These are phyloP conservation scores for Hymenochirus boettgeri DNA, from an alignment of 2,113 vertebrate species.

Conservation along the genomic window DNA sequence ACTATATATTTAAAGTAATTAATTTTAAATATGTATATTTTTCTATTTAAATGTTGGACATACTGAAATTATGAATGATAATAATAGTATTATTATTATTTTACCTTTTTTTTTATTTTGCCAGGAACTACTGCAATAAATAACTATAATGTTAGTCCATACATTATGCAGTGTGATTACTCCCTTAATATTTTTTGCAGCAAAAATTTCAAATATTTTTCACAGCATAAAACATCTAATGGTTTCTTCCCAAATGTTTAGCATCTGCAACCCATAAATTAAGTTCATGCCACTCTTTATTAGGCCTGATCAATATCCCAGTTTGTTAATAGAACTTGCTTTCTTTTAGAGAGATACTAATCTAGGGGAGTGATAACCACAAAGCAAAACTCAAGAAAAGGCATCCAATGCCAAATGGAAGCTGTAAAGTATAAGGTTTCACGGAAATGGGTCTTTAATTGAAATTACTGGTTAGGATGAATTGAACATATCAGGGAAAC, in stretches of 20 bases:
- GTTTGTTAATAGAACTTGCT: conserved; percentile 72
- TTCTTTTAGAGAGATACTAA: conserved; percentile 58
- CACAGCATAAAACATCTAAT: conserved; percentile 61
- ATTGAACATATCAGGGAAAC: conserved; percentile 48
- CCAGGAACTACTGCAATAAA: no score
- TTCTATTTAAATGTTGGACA: no score
- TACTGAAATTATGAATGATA: no score
- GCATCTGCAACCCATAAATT: conserved; percentile 64
- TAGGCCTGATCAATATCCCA: conserved; percentile 77
- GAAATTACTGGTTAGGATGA: conserved; percentile 59
- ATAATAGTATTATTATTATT: no score
- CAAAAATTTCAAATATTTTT: no score
- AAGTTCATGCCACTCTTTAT: conserved; percentile 71
- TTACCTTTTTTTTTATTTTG: no score
- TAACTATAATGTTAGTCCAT: no score
- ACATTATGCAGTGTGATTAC: no score
- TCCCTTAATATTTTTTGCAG: no score
- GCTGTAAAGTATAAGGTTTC: conserved; percentile 64
- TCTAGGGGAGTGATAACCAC: conserved; percentile 53
- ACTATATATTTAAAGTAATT: no score
- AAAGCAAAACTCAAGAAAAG: conserved; percentile 52
- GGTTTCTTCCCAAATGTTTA: background rate
- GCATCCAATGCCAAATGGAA: conserved; percentile 59
- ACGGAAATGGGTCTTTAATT: conserved; percentile 69
- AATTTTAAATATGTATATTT: no score